These are phyloP conservation scores for Unio delphinus DNA, from an alignment of 2,888 invertebrate genomes.

Conservation along the genomic window DNA sequence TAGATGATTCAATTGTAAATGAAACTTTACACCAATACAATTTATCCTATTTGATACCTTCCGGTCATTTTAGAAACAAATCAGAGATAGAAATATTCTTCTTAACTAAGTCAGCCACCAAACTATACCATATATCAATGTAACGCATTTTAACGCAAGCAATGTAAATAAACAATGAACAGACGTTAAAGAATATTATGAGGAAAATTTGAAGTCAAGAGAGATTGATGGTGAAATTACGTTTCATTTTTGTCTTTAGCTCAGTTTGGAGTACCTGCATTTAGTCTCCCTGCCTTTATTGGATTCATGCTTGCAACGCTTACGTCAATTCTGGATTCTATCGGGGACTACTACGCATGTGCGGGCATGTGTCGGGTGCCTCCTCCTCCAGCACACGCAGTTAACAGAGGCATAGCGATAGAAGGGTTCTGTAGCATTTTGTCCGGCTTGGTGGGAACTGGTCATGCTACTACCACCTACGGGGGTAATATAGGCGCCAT, in stretches of 20 bases:
- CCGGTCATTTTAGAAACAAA: no score
- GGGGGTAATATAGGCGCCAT: conserved; percentile 93
- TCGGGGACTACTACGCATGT: conserved; percentile 90
- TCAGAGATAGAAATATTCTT: no score
- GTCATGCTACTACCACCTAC: conserved; percentile 89
- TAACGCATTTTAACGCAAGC: no score
- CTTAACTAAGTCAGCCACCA: no score
- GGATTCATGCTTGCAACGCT: conserved; percentile 55
- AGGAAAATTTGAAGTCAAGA: background rate
- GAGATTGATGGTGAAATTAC: no score
- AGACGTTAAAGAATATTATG: no score
- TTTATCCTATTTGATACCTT: no score
- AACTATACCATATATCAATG: no score
- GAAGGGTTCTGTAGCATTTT: conserved; percentile 87
- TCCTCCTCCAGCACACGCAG: conserved; percentile 86
- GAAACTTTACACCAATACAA: no score
- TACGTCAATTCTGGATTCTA: conserved; percentile 67
- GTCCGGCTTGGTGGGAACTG: conserved; percentile 87
- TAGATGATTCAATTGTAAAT: no score
- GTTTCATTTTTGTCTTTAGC: conserved; percentile 25
- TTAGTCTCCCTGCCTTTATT: conserved; percentile 43
- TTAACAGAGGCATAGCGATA: conserved; percentile 80
- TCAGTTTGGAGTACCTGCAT: conserved; percentile 51
- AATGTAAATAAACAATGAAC: no score
- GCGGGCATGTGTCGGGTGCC: conserved; percentile 80